Conservation (phyloP, 2,797 vertebrate species). For the Bryconaethiops microstoma region DNA sequence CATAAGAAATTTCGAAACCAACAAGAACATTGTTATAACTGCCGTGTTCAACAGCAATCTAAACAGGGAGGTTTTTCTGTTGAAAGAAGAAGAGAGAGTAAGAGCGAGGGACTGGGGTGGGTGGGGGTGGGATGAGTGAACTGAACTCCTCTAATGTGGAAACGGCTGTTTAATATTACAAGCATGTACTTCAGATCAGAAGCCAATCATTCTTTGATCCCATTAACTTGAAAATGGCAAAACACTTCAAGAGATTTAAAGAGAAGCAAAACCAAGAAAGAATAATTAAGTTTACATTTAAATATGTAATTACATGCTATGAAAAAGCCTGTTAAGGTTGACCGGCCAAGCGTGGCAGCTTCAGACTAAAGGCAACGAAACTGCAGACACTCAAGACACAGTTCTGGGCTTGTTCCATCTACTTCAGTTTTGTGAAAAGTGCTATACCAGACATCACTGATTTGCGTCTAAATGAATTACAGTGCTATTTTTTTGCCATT, state of each 20-base stretch:
- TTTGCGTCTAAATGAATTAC: background rate
- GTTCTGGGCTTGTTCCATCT: background rate
- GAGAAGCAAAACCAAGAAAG: slow-evolving; percentile 65
- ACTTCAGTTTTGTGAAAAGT: background rate
- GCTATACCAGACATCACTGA: background rate
- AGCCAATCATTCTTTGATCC: slow-evolving; percentile 62
- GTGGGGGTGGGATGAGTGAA: background rate
- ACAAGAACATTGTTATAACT: background rate
- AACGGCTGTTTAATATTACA: slow-evolving; percentile 40
- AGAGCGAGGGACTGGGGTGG: background rate
- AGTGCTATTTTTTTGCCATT: background rate
- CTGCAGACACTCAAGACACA: background rate
- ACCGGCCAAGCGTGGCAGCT: slow-evolving; percentile 70
- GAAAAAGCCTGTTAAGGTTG: slow-evolving; percentile 73
- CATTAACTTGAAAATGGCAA: slow-evolving; percentile 64
- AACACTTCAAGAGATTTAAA: slow-evolving; percentile 62
- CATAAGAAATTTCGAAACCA: background rate
- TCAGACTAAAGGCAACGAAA: slow-evolving; percentile 62
- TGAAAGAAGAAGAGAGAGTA: background rate
- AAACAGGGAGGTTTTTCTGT: background rate
- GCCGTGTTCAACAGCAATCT: slow-evolving; percentile 7
- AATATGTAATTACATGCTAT: slow-evolving; percentile 71
- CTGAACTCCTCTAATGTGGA: slow-evolving; percentile 20
- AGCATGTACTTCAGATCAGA: slow-evolving; percentile 39
- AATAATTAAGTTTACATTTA: slow-evolving; percentile 72